Percentiles rank a stretch among this genome's conserved stretches.
Conservation (phyloP, 2,113 vertebrate species). For the Neotoma lepida region DNA sequence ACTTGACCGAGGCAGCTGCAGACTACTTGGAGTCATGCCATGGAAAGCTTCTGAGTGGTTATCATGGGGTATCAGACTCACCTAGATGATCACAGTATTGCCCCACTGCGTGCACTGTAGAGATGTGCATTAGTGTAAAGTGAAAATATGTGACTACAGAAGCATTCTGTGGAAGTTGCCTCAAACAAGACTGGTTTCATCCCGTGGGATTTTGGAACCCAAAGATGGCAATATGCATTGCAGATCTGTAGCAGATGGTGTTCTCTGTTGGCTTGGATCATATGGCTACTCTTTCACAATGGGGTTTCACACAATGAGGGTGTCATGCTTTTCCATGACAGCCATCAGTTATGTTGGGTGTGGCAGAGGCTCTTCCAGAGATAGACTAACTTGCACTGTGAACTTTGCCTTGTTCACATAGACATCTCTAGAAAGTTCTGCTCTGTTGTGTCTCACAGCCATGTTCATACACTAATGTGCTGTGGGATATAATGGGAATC, state of each 20-base stretch:
- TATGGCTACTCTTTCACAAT: not conserved
- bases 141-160: not conserved
- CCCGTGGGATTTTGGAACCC: not conserved
- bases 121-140: not conserved
- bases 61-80: not conserved
- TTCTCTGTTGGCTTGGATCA: not conserved
- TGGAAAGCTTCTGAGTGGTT: not conserved
- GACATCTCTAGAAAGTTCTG: not conserved
- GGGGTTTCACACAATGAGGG: not conserved
- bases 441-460: not conserved
- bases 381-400: not conserved
- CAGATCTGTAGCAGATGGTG: not conserved
- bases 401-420: not conserved
- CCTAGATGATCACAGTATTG: not conserved
- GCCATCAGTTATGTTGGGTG: not conserved
- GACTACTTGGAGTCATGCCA: not conserved
- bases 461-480: not conserved
- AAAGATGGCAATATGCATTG: not conserved
- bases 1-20: not conserved
- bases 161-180: not conserved
- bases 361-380: rapidly evolving
- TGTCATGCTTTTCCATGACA: not conserved
- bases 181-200: not conserved
- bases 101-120: rapidly evolving
- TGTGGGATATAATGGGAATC: too few species aligned